A percentile compares a stretch with the other conserved stretches of the same genome.
Evolutionary conservation across 2,888 invertebrate species (phyloP).

Genomic region (Polyploca ridens): DNA sequence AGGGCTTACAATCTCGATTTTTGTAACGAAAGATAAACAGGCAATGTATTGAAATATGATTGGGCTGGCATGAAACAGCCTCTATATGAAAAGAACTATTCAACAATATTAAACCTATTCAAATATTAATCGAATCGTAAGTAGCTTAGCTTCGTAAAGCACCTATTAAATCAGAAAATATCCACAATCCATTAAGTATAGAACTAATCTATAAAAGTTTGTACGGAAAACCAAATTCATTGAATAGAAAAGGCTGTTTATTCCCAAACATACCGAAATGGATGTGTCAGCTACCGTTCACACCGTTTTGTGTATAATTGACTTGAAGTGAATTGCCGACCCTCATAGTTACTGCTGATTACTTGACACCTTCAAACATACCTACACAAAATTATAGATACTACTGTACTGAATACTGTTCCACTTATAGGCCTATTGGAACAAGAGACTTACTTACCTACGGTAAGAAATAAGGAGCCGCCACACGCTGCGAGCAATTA

Average conservation of each 20-base stretch:
- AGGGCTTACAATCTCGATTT: no score
- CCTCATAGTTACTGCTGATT: constrained; percentile 23
- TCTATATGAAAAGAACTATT: not conserved
- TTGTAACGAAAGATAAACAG: no score
- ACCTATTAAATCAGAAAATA: constrained; percentile 1
- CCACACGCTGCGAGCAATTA: not conserved
- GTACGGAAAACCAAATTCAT: constrained; percentile 6
- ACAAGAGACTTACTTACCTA: not conserved
- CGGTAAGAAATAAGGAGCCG: not conserved
- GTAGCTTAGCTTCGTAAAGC: not conserved
- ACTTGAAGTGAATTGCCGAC: constrained; percentile 31
- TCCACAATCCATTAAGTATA: not conserved
- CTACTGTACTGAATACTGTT: constrained; percentile 34
- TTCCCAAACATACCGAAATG: constrained; percentile 17
- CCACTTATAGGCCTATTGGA: constrained; percentile 26
- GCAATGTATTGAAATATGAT: not conserved
- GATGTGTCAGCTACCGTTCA: constrained; percentile 11
- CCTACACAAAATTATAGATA: constrained; percentile 41
- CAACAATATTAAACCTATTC: not conserved
- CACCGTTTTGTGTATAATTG: constrained; percentile 18
- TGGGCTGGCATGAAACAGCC: not conserved
- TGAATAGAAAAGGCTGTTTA: constrained; percentile 6
- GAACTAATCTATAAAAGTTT: not conserved
- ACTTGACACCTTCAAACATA: constrained; percentile 38
- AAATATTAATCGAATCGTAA: constrained; percentile 5